phyloP scores from a whole-genome alignment of 2,888 invertebrate species.

The Sarcophaga caerulescens region DNA sequence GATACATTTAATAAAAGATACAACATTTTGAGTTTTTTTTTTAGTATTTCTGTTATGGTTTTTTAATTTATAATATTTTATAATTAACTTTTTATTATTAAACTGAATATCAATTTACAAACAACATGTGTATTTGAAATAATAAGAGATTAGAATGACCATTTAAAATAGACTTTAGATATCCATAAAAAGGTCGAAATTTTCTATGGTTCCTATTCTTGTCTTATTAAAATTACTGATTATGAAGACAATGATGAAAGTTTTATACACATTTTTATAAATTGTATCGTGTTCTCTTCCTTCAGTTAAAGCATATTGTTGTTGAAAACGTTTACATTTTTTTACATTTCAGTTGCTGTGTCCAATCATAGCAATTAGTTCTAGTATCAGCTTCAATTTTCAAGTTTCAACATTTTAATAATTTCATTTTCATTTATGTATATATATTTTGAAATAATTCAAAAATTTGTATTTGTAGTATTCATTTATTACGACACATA shows the following conservation, averaged over 20 bases:
- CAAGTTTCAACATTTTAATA: slow-evolving; percentile 18
- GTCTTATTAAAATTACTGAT: background rate
- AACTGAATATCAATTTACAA: slow-evolving; percentile 80
- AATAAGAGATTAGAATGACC: slow-evolving; percentile 34
- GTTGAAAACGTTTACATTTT: slow-evolving; percentile 1
- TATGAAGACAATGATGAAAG: slow-evolving; percentile 2
- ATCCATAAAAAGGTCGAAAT: slow-evolving; percentile 23
- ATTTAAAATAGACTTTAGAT: slow-evolving; percentile 15
- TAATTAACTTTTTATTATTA: slow-evolving; percentile 78
- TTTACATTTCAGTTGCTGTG: slow-evolving; percentile 21
- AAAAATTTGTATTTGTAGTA: slow-evolving; percentile 17
- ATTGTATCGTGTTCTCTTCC: slow-evolving; percentile 28
- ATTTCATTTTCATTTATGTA: slow-evolving; percentile 18
- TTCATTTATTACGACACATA: slow-evolving; percentile 17
- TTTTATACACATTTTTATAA: slow-evolving; percentile 15
- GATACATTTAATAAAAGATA: slow-evolving; percentile 75
- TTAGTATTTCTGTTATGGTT: slow-evolving; percentile 66
- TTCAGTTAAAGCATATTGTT: slow-evolving; percentile 30
- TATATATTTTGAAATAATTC: slow-evolving; percentile 17
- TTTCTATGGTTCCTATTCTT: slow-evolving; percentile 21
- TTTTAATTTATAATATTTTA: slow-evolving; percentile 63
- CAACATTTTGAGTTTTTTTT: slow-evolving; percentile 70
- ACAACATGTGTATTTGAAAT: slow-evolving; percentile 71
- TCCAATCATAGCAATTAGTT: slow-evolving; percentile 31
- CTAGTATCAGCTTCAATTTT: slow-evolving; percentile 6